phyloP scores from a whole-genome alignment of 2,797 vertebrate genomes.

The Diceros bicornis region DNA sequence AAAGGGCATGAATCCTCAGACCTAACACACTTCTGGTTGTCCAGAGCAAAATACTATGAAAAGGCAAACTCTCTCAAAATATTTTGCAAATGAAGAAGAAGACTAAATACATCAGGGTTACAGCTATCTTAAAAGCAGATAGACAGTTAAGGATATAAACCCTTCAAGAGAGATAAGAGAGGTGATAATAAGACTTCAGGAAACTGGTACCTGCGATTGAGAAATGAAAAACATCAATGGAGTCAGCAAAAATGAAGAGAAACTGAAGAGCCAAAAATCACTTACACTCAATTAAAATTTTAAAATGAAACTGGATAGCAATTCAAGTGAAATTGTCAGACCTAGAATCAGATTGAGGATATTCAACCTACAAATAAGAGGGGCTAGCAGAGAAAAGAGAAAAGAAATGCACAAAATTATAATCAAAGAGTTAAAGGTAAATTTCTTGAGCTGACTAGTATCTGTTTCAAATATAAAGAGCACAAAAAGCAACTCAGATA shows the following conservation, averaged over 20 bases:
- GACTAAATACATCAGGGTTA: not conserved
- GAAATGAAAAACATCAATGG: not conserved
- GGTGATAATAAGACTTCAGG: not conserved
- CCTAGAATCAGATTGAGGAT: not conserved
- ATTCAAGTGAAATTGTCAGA: conserved; percentile 39
- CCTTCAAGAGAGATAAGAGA: not conserved
- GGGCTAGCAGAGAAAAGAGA: not conserved
- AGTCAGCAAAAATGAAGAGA: not conserved
- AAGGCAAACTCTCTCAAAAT: conserved; percentile 21
- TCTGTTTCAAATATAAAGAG: conserved; percentile 52
- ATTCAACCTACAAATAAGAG: not conserved
- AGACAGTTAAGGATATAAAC: conserved; percentile 1
- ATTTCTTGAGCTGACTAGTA: conserved; percentile 35
- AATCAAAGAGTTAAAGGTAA: conserved; percentile 30
- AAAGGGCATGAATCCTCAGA: conserved; percentile 1
- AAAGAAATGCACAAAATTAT: conserved; percentile 33
- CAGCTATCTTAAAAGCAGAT: conserved; percentile 24
- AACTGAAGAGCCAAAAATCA: not conserved
- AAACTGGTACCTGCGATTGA: not conserved
- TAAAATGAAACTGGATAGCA: not conserved
- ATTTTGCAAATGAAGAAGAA: conserved; percentile 20
- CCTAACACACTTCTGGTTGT: not conserved
- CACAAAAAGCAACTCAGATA: not conserved
- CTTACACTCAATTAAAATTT: not conserved
- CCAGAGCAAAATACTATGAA: not conserved